Evolutionary conservation across 2,797 vertebrate species (phyloP).

Genomic region (Emys orbicularis): DNA sequence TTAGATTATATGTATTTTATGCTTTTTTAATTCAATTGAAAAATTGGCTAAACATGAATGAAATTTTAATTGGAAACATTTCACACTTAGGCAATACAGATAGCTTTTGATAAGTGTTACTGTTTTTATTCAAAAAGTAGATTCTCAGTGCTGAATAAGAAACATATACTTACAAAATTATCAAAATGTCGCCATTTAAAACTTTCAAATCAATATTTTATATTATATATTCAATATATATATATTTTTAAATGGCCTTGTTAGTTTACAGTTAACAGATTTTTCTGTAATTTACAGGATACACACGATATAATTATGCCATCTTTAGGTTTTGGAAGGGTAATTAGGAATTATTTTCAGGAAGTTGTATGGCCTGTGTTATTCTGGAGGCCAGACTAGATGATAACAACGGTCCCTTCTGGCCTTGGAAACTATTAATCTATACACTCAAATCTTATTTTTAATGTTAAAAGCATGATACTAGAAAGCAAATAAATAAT

Average conservation of each 20-base stretch:
- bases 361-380: background rate
- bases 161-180: constrained; percentile 66
- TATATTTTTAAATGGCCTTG: constrained; percentile 6
- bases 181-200: constrained; percentile 55
- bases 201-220: constrained; percentile 4
- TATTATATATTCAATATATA: background rate
- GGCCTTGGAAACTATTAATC: background rate
- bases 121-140: constrained; percentile 72
- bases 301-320: background rate
- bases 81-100: constrained; percentile 80
- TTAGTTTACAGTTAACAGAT: constrained; percentile 8
- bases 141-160: constrained; percentile 54
- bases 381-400: background rate
- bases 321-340: background rate
- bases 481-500: constrained; percentile 11
- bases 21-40: constrained; percentile 87
- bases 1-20: constrained; percentile 85
- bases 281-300: constrained; percentile 17
- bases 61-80: constrained; percentile 88
- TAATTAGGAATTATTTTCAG: background rate
- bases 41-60: constrained; percentile 86
- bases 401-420: background rate
- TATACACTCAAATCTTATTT: background rate
- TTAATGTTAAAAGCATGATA: background rate
- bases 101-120: constrained; percentile 80